A percentile compares a stretch with the other conserved stretches of the same genome.
These are phyloP conservation scores for Drosophila malerkotliana DNA, from an alignment of 1,140 invertebrate genomes.

Conservation along the genomic window DNA sequence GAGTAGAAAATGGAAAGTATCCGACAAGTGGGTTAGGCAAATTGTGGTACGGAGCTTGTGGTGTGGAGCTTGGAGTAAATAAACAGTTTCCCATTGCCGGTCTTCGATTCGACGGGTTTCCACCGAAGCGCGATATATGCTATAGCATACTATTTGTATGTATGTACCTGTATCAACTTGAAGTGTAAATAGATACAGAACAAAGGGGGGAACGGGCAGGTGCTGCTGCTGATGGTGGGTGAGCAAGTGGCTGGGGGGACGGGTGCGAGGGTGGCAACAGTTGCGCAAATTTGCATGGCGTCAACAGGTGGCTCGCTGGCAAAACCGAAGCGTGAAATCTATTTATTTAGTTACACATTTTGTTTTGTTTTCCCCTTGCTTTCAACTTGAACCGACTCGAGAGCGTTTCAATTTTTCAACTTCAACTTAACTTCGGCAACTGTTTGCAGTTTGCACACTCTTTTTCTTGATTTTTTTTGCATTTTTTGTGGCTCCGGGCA, in stretches of 20 bases:
- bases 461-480: neutral
- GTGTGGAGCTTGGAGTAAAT: slow-evolving; percentile 16
- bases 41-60: slow-evolving; percentile 16
- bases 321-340: slow-evolving; percentile 58
- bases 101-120: slow-evolving; percentile 28
- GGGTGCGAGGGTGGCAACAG: slow-evolving; percentile 43
- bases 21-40: slow-evolving; percentile 39
- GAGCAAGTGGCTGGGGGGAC: too few relatives aligned
- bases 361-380: slow-evolving; percentile 35
- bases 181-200: slow-evolving; percentile 57
- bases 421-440: slow-evolving; percentile 53
- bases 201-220: neutral
- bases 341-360: slow-evolving; percentile 74
- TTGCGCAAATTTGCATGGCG: slow-evolving; percentile 76
- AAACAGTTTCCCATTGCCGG: slow-evolving; percentile 38
- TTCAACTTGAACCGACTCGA: slow-evolving; percentile 54
- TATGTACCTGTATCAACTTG: slow-evolving; percentile 3
- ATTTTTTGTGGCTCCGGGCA: slow-evolving; percentile 33
- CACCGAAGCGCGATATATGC: slow-evolving; percentile 20
- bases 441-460: slow-evolving; percentile 46
- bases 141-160: neutral
- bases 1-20: slow-evolving; percentile 52
- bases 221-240: slow-evolving; percentile 12
- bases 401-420: slow-evolving; percentile 57
- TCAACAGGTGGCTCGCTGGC: slow-evolving; percentile 69